Evolutionary conservation across 2,113 vertebrate genomes (phyloP).

Genomic region (Odocoileus hemionus): DNA sequence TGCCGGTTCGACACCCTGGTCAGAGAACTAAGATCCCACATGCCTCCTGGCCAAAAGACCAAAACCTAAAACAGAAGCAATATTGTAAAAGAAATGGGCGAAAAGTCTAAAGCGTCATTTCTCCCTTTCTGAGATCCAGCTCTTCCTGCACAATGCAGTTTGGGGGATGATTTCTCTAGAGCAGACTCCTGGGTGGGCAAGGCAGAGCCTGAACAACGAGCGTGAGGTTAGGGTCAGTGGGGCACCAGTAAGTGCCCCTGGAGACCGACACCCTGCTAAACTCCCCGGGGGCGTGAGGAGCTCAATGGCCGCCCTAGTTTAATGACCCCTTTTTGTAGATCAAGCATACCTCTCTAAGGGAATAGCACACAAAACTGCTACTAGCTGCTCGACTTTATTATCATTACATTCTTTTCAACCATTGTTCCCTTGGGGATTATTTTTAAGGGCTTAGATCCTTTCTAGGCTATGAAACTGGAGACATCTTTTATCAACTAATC

Average conservation of each 20-base stretch:
- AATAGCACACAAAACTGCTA: conserved; percentile 33
- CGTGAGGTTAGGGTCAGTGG: background rate
- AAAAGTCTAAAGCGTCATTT: background rate
- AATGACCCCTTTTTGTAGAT: conserved; percentile 51
- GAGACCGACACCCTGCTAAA: background rate
- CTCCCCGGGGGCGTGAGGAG: background rate
- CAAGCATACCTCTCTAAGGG: conserved; percentile 29
- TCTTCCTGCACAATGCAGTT: background rate
- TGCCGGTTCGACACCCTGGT: background rate
- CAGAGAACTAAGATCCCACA: background rate
- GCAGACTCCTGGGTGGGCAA: background rate
- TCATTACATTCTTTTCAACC: conserved; percentile 15
- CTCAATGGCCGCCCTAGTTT: conserved; percentile 58
- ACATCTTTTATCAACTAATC: background rate
- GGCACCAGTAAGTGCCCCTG: background rate
- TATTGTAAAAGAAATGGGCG: background rate
- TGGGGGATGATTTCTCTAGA: background rate
- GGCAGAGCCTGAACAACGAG: background rate
- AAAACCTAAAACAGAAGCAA: background rate
- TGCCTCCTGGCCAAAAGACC: background rate
- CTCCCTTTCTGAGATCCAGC: background rate
- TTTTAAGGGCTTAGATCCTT: conserved; percentile 28
- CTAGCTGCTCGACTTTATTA: background rate
- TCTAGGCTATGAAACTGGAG: background rate
- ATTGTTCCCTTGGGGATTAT: background rate